Evolutionary conservation across 2,113 vertebrate genomes (phyloP).

Genomic region (Aptenodytes patagonicus): DNA sequence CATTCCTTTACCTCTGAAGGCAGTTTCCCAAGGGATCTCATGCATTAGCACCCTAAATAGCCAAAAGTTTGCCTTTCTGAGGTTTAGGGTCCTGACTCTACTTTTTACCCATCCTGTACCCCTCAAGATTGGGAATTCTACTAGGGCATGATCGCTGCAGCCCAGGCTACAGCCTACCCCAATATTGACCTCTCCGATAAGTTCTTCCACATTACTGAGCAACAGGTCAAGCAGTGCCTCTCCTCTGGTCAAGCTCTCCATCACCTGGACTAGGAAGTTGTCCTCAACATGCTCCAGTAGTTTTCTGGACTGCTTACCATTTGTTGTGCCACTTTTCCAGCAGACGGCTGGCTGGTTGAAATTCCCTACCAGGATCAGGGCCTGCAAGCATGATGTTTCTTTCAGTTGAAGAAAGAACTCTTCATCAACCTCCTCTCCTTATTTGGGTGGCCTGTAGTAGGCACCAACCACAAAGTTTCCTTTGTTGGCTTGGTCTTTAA

Average conservation of each 20-base stretch:
- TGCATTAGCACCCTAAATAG: not conserved
- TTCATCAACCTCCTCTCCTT: not conserved
- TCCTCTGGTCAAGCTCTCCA: not conserved
- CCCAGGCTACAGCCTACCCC: not conserved
- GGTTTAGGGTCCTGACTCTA: not conserved
- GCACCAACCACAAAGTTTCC: not conserved
- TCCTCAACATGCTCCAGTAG: not conserved
- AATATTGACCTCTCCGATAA: not conserved
- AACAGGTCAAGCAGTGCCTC: not conserved
- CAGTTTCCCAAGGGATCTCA: not conserved
- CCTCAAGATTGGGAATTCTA: not conserved
- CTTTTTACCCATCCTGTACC: not conserved
- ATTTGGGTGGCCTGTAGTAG: not conserved
- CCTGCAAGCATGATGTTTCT: not conserved
- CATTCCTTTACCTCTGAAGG: not conserved
- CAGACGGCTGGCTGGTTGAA: not conserved
- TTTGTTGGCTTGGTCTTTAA: not conserved
- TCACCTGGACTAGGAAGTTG: not conserved
- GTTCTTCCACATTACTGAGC: not conserved
- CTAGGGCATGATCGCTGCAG: not conserved
- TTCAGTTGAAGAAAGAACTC: not conserved
- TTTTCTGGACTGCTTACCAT: not conserved
- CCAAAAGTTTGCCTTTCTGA: not conserved
- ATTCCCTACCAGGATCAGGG: not conserved
- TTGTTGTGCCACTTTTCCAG: not conserved